These are phyloP conservation scores for Ornithorhynchus anatinus DNA, from an alignment of 2,113 vertebrate species.

Conservation along the genomic window DNA sequence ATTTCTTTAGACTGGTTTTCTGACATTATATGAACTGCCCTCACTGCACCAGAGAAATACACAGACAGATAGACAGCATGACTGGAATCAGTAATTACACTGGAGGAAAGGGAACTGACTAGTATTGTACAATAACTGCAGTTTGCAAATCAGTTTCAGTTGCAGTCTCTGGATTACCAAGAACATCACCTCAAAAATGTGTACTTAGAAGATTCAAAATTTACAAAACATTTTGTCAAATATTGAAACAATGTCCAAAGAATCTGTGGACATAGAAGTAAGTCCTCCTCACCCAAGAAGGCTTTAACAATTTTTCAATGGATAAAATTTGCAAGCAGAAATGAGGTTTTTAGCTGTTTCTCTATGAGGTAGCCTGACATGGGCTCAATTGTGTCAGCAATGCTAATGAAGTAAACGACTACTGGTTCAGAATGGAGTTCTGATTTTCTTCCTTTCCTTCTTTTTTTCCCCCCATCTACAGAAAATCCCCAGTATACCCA, in stretches of 20 bases:
- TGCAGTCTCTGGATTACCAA: too few species aligned
- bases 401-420: neutral
- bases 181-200: too few species aligned
- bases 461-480: constrained; percentile 13
- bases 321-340: neutral
- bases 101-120: neutral
- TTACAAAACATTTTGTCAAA: neutral
- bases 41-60: neutral
- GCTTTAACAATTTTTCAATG: constrained; percentile 18
- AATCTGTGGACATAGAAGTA: neutral
- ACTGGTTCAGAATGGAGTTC: neutral
- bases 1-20: constrained; percentile 29
- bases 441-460: constrained; percentile 9
- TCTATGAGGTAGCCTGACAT: neutral
- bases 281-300: neutral
- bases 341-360: constrained; percentile 3
- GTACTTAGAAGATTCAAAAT: neutral
- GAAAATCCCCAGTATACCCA: constrained; percentile 40
- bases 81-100: constrained; percentile 16
- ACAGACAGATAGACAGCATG: constrained; percentile 6
- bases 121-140: neutral
- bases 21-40: neutral
- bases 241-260: neutral
- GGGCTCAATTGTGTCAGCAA: constrained; percentile 19
- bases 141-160: neutral